A percentile compares a stretch with the other conserved stretches of the same genome.
Evolutionary conservation across 2,888 invertebrate species (phyloP).

Genomic region (Morpho deidamia): DNA sequence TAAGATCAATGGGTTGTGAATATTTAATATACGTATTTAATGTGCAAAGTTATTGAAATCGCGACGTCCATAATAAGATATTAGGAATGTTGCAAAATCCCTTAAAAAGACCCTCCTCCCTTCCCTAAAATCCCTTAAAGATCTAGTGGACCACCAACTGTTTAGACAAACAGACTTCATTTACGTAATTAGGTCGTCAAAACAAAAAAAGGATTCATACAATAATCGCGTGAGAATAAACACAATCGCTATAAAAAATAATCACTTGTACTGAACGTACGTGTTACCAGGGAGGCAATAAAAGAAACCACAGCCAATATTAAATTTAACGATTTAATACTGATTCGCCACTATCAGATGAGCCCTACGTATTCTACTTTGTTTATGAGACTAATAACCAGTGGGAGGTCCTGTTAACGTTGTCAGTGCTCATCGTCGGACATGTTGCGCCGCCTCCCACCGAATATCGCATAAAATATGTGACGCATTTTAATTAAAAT

Average conservation of each 20-base stretch:
- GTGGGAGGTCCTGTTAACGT: conserved; percentile 41
- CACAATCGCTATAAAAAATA: conserved; percentile 60
- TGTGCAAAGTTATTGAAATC: too few relatives aligned
- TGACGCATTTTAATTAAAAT: conserved; percentile 77
- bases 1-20: too few relatives aligned
- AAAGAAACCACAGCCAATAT: conserved; percentile 72
- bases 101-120: background rate
- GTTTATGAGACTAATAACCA: conserved; percentile 33
- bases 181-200: background rate
- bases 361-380: conserved; percentile 37
- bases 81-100: background rate
- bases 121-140: too few relatives aligned
- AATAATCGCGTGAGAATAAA: conserved; percentile 71
- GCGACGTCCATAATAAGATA: too few relatives aligned
- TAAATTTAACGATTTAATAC: conserved; percentile 76
- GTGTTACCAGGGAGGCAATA: conserved; percentile 70
- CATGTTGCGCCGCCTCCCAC: conserved; percentile 65
- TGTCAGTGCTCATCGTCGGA: conserved; percentile 44
- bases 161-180: background rate
- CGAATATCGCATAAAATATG: conserved; percentile 74
- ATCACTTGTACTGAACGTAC: conserved; percentile 58
- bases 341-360: conserved; percentile 51
- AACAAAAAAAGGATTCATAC: conserved; percentile 5
- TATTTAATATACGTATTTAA: too few relatives aligned
- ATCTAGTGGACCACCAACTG: background rate